A percentile compares a stretch with the other conserved stretches of the same genome.
phyloP scores from a whole-genome alignment of 2,797 vertebrate genomes.

The Gastrophryne carolinensis region DNA sequence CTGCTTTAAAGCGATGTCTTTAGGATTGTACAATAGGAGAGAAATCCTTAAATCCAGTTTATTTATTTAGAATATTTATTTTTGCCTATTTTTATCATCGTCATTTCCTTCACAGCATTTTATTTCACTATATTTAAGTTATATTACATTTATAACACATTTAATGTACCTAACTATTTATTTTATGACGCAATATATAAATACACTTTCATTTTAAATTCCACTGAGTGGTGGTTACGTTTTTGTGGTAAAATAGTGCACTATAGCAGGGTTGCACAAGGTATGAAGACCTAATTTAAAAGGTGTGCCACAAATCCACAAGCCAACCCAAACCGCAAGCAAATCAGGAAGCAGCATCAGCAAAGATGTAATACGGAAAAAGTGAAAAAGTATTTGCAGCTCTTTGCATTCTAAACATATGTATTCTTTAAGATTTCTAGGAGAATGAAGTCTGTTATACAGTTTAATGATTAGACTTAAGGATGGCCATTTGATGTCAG shows the following conservation, averaged over 20 bases:
- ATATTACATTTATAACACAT: too few species aligned
- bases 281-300: neutral
- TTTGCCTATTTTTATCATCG: too few species aligned
- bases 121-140: too few species aligned
- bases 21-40: too few species aligned
- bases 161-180: too few species aligned
- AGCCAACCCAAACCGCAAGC: neutral
- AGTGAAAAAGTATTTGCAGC: neutral
- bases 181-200: too few species aligned
- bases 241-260: neutral
- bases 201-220: neutral
- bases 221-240: neutral
- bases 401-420: neutral
- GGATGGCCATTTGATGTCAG: slow-evolving; percentile 78
- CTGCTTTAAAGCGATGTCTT: too few species aligned
- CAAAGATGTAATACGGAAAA: neutral
- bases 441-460: slow-evolving; percentile 66
- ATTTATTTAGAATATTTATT: too few species aligned
- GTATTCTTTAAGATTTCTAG: slow-evolving; percentile 60
- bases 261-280: neutral
- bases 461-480: slow-evolving; percentile 78
- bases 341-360: neutral
- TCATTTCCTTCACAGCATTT: too few species aligned
- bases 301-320: neutral
- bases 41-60: too few species aligned